Conservation (phyloP, 2,888 invertebrate species). For the Caenorhabditis zanzibari region DNA sequence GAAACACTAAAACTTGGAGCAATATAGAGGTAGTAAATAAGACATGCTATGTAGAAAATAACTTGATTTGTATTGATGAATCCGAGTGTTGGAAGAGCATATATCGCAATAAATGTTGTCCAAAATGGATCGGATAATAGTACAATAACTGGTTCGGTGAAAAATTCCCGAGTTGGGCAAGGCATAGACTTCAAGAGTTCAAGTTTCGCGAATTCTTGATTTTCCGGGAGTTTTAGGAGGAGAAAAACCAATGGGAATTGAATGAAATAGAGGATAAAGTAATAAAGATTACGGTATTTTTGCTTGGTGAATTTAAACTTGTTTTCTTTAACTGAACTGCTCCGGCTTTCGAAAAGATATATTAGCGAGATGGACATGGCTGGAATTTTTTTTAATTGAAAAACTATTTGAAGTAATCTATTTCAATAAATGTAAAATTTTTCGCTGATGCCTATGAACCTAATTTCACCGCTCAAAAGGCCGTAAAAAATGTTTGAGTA, state of each 20-base stretch:
- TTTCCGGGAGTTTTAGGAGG: neutral
- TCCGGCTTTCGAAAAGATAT: constrained; percentile 14
- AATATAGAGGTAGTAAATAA: neutral
- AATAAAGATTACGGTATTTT: neutral
- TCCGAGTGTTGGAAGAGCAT: neutral
- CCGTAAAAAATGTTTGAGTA: no score
- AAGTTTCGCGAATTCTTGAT: neutral
- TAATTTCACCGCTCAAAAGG: no score
- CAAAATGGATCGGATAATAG: neutral
- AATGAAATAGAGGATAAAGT: neutral
- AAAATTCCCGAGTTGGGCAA: constrained; percentile 4
- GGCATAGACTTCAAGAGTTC: neutral
- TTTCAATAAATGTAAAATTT: no score
- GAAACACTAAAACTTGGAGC: neutral
- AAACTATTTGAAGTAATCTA: no score
- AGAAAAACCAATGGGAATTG: no score
- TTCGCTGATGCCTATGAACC: no score
- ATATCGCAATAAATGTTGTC: neutral
- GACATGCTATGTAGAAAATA: neutral
- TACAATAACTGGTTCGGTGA: neutral
- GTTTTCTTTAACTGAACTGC: neutral
- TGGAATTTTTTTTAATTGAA: no score
- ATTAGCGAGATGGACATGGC: neutral
- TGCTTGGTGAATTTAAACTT: neutral
- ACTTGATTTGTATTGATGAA: neutral